A percentile compares a stretch with the other conserved stretches of the same genome.
Conservation (phyloP, 2,888 invertebrate species). For the Epistrophe grossulariae region DNA sequence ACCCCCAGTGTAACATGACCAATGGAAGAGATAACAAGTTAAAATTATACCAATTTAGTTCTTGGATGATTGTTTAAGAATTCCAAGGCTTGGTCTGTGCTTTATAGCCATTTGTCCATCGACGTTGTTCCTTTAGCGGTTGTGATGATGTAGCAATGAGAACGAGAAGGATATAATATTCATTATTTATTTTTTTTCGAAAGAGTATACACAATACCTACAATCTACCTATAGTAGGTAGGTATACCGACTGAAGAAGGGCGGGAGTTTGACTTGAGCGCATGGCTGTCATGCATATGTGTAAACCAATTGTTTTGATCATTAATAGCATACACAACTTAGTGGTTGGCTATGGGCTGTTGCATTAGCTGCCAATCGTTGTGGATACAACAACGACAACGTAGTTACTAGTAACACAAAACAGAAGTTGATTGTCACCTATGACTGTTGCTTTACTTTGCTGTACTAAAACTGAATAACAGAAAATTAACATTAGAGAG, state of each 20-base stretch:
- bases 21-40: neutral
- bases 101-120: neutral
- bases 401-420: neutral
- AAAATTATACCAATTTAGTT: constrained; percentile 6
- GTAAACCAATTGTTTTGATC: constrained; percentile 18
- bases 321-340: constrained; percentile 49
- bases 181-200: neutral
- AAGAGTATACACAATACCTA: neutral
- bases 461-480: neutral
- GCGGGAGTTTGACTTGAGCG: constrained; percentile 28
- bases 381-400: constrained; percentile 19
- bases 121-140: neutral
- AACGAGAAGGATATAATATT: neutral
- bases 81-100: neutral
- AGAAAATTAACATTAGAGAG: neutral
- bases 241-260: neutral
- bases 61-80: neutral
- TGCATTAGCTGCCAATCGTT: constrained; percentile 45
- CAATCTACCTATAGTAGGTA: too few species aligned
- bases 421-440: neutral
- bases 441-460: neutral
- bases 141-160: neutral
- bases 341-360: constrained; percentile 60
- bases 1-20: neutral
- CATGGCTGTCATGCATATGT: constrained; percentile 37